Percentiles rank a stretch among this genome's conserved stretches.
Evolutionary conservation across 2,888 invertebrate genomes (phyloP).

Genomic region (Holacanthella duospinosa): DNA sequence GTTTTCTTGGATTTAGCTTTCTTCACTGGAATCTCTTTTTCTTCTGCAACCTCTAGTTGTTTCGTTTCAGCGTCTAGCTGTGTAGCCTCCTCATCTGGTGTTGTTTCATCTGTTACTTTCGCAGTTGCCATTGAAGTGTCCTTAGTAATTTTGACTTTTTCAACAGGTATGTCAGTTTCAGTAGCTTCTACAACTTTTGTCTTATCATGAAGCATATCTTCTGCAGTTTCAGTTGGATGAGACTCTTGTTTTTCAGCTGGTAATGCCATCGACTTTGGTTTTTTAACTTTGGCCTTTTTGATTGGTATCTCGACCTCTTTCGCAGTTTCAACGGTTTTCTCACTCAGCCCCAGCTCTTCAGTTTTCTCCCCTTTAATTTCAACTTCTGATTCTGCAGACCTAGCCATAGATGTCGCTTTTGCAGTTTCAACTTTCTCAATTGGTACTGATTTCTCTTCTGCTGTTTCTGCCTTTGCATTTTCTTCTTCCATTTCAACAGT

Average conservation of each 20-base stretch:
- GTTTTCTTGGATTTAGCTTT: background rate
- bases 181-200: background rate
- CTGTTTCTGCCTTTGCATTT: background rate
- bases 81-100: conserved; percentile 38
- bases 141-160: background rate
- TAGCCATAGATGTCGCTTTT: conserved; percentile 11
- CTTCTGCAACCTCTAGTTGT: background rate
- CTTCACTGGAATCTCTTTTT: background rate
- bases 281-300: background rate
- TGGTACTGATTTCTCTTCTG: conserved; percentile 8
- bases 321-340: background rate
- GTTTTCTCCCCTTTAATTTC: background rate
- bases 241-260: background rate
- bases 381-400: background rate
- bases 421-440: conserved; percentile 8
- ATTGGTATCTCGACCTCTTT: background rate
- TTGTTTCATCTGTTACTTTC: conserved; percentile 18
- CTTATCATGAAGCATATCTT: background rate
- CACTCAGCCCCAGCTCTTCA: background rate
- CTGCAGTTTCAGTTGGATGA: background rate
- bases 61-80: conserved; percentile 4
- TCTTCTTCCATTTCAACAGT: background rate
- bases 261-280: background rate
- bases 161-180: background rate
- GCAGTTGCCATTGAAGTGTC: background rate